Conservation (phyloP, 2,113 vertebrate genomes). For the Zosterops borbonicus region DNA sequence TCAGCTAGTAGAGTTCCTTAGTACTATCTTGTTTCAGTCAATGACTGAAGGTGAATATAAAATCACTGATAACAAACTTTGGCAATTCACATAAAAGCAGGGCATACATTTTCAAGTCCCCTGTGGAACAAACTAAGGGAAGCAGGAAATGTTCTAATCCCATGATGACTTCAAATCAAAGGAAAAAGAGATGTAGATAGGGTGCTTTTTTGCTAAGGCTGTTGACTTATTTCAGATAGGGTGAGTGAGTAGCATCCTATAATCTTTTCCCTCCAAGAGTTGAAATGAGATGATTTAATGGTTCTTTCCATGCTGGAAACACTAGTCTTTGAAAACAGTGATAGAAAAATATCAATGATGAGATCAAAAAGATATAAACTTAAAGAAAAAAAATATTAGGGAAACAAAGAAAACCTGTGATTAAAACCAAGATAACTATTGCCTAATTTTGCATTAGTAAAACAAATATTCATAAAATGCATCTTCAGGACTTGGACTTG, state of each 20-base stretch:
- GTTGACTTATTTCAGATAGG: not conserved
- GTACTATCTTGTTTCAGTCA: not conserved
- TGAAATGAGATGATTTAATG: not conserved
- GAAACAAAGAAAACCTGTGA: not conserved
- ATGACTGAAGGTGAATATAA: not conserved
- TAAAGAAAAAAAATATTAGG: not conserved
- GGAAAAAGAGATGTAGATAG: not conserved
- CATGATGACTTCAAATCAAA: not conserved
- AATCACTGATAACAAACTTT: not conserved
- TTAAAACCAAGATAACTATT: not conserved
- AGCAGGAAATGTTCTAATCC: not conserved
- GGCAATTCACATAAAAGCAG: not conserved
- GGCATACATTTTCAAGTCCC: not conserved
- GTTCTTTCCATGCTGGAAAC: not conserved
- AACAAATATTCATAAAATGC: not conserved
- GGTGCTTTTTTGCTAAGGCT: not conserved
- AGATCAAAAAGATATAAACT: not conserved
- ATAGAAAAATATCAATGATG: not conserved
- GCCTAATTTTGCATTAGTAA: not conserved
- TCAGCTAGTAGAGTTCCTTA: not conserved
- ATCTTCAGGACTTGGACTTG: not conserved
- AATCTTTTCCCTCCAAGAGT: not conserved
- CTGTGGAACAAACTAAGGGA: not conserved
- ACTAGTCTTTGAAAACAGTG: not conserved
- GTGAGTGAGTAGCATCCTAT: not conserved